These are phyloP conservation scores for Bradypodion ventrale DNA, from an alignment of 2,797 vertebrate genomes.

Conservation along the genomic window DNA sequence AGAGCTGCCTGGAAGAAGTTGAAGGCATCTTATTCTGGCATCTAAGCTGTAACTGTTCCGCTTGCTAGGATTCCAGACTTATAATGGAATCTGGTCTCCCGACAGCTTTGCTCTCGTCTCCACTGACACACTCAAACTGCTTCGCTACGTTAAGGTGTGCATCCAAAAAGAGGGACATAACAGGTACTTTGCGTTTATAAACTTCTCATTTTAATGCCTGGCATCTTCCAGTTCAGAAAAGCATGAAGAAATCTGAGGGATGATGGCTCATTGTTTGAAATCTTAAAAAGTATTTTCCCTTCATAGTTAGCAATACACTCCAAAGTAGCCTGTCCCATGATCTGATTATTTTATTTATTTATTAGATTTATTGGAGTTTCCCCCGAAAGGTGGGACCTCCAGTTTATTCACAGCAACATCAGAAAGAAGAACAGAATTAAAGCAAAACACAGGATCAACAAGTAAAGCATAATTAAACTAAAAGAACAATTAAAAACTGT, in stretches of 20 bases:
- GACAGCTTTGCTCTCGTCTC: no score
- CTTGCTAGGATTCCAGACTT: no score
- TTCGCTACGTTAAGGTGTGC: no score
- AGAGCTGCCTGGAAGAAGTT: no score
- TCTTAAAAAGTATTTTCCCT: background rate
- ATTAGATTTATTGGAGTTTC: background rate
- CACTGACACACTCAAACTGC: no score
- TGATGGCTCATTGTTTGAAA: background rate
- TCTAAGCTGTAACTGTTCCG: no score
- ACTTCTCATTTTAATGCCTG: background rate
- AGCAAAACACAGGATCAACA: background rate
- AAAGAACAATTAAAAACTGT: background rate
- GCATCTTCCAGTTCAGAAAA: background rate
- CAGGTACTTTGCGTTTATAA: background rate
- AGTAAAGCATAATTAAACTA: background rate
- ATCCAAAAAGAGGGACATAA: no score
- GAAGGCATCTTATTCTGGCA: no score
- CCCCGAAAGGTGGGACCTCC: background rate
- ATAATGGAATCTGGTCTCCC: no score
- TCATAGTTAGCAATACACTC: background rate
- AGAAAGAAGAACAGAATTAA: background rate
- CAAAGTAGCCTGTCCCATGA: background rate
- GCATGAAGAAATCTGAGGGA: no score
- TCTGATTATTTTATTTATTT: background rate
- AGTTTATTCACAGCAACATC: background rate